Conservation (phyloP, 2,797 vertebrate genomes). For the Masticophis lateralis region DNA sequence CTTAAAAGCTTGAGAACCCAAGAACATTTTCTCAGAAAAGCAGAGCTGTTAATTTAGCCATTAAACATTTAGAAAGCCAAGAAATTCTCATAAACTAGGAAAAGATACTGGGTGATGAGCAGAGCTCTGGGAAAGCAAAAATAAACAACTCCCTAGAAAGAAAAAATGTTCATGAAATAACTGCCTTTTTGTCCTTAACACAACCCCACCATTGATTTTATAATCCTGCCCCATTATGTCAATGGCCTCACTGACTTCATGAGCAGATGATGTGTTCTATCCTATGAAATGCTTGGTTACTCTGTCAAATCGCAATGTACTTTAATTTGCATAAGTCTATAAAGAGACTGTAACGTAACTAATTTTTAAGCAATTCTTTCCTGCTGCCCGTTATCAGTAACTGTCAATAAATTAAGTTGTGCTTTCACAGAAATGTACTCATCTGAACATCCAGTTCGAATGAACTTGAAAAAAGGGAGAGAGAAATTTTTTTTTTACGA, state of each 20-base stretch:
- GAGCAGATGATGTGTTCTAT: not conserved
- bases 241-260: not conserved
- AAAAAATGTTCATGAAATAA: not conserved
- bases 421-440: not conserved
- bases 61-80: not conserved
- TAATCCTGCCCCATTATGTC: not conserved
- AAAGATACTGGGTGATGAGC: not conserved
- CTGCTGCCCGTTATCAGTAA: not conserved
- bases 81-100: not conserved
- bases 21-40: not conserved
- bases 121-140: not conserved
- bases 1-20: not conserved
- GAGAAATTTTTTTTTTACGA: not conserved
- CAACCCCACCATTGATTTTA: not conserved
- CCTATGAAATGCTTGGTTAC: not conserved
- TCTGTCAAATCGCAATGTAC: not conserved
- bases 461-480: not conserved
- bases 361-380: not conserved
- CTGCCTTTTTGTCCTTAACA: not conserved
- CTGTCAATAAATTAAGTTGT: not conserved
- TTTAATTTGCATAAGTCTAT: not conserved
- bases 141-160: not conserved
- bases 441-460: not conserved
- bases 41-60: not conserved
- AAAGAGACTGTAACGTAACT: not conserved